Percentiles rank a stretch among this genome's conserved stretches.
phyloP scores from a whole-genome alignment of 2,888 invertebrate genomes.

The Conus canariensis region DNA sequence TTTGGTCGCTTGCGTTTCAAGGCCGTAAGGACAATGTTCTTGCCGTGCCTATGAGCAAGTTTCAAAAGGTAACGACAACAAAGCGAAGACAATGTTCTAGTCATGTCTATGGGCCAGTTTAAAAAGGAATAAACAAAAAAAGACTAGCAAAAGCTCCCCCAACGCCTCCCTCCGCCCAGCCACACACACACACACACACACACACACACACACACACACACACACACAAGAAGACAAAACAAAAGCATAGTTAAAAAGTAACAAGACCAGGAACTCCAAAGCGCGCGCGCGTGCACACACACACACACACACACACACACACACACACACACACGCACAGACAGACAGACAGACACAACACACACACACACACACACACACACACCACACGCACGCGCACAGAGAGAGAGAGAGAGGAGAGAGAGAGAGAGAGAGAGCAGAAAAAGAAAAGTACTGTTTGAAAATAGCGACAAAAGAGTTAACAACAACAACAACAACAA shows the following conservation, averaged over 20 bases:
- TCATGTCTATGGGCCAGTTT: too few species aligned
- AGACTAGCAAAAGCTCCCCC: not conserved
- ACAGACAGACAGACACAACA: constrained; percentile 19
- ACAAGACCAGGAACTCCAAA: not conserved
- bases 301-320: not conserved
- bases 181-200: not conserved
- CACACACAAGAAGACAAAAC: not conserved
- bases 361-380: constrained; percentile 1
- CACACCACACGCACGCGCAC: not conserved
- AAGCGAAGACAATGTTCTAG: too few species aligned
- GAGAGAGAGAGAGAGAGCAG: constrained; percentile 6
- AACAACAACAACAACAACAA: too few species aligned
- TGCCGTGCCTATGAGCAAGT: too few species aligned
- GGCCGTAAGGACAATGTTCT: too few species aligned
- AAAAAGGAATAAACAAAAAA: too few species aligned
- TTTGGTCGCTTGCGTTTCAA: too few species aligned
- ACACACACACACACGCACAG: not conserved
- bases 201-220: constrained; percentile 4
- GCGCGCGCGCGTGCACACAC: not conserved
- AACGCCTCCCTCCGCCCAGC: not conserved
- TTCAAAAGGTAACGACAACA: too few species aligned
- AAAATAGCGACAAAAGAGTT: too few species aligned
- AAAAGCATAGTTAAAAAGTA: too few species aligned
- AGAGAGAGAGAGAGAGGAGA: constrained; percentile 31
- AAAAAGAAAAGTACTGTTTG: not conserved